A percentile compares a stretch with the other conserved stretches of the same genome.
These are phyloP conservation scores for Plectrocnemia conspersa DNA, from an alignment of 1,140 invertebrate species.

Conservation along the genomic window DNA sequence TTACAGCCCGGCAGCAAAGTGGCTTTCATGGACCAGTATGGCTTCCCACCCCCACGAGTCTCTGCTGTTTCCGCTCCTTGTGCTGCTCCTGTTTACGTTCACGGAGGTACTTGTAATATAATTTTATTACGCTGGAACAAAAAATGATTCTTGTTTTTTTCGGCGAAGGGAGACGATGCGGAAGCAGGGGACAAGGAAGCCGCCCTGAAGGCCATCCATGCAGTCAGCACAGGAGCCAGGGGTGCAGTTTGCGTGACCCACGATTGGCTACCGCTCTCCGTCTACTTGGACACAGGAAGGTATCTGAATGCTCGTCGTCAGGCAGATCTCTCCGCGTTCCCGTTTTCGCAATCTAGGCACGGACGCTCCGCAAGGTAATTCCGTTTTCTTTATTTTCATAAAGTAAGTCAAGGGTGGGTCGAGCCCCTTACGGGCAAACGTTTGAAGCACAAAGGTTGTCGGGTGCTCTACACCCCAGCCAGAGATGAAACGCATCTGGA, in stretches of 20 bases:
- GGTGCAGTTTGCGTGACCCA: slow-evolving; percentile 67
- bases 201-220: slow-evolving; percentile 65
- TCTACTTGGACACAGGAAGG: slow-evolving; percentile 58
- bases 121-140: background rate
- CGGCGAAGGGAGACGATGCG: slow-evolving; percentile 39
- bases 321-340: slow-evolving; percentile 64
- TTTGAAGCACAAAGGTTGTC: too few relatives aligned
- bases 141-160: background rate
- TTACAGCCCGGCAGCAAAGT: background rate
- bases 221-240: slow-evolving; percentile 63
- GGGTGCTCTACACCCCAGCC: too few relatives aligned
- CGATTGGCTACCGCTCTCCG: slow-evolving; percentile 60
- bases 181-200: slow-evolving; percentile 51
- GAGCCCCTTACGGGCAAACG: too few relatives aligned
- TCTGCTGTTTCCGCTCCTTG: slow-evolving; percentile 7
- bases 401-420: too few relatives aligned
- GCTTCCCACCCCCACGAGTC: slow-evolving; percentile 4
- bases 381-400: too few relatives aligned
- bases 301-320: slow-evolving; percentile 68
- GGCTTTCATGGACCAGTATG: slow-evolving; percentile 13
- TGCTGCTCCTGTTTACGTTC: slow-evolving; percentile 14
- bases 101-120: slow-evolving; percentile 7
- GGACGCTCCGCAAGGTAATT: slow-evolving; percentile 22
- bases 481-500: too few relatives aligned
- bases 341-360: slow-evolving; percentile 63